Percentiles rank a stretch among this genome's conserved stretches.
These are phyloP conservation scores for Cryptus viduatorius DNA, from an alignment of 2,888 invertebrate genomes.

Conservation along the genomic window DNA sequence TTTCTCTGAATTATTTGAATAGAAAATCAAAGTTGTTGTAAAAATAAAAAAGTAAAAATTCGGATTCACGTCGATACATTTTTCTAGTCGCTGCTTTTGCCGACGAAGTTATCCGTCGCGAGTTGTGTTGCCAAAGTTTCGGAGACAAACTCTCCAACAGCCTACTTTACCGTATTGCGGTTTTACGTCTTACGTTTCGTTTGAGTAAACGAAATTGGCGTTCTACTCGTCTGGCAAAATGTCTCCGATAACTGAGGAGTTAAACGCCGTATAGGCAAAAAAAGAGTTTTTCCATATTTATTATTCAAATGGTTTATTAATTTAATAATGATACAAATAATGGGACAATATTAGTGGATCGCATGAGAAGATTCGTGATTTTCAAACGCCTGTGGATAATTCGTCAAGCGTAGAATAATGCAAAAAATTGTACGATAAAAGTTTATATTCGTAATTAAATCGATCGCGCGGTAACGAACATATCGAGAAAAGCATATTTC, in stretches of 20 bases:
- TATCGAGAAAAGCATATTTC: constrained; percentile 2
- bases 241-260: neutral
- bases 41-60: too few relatives aligned
- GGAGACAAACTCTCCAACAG: neutral
- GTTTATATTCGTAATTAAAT: neutral
- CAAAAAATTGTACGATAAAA: constrained; percentile 18
- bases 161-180: too few relatives aligned
- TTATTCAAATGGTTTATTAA: constrained; percentile 68
- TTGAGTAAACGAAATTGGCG: too few relatives aligned
- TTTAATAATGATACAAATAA: constrained; percentile 66
- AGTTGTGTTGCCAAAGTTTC: neutral
- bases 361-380: constrained; percentile 48
- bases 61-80: too few relatives aligned
- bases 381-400: constrained; percentile 27
- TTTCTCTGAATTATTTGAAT: too few relatives aligned
- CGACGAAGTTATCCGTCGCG: too few relatives aligned
- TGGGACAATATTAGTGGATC: constrained; percentile 56
- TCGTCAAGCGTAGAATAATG: constrained; percentile 30
- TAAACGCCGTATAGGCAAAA: neutral
- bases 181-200: too few relatives aligned
- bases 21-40: too few relatives aligned
- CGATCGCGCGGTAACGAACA: neutral
- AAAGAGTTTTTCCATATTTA: constrained; percentile 14
- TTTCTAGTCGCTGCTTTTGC: too few relatives aligned
- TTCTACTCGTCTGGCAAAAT: too few relatives aligned